Evolutionary conservation across 2,888 invertebrate genomes (phyloP), one percentile per base, ranked within the genome.

Genomic region (Erpobdella octoculata): DNA sequence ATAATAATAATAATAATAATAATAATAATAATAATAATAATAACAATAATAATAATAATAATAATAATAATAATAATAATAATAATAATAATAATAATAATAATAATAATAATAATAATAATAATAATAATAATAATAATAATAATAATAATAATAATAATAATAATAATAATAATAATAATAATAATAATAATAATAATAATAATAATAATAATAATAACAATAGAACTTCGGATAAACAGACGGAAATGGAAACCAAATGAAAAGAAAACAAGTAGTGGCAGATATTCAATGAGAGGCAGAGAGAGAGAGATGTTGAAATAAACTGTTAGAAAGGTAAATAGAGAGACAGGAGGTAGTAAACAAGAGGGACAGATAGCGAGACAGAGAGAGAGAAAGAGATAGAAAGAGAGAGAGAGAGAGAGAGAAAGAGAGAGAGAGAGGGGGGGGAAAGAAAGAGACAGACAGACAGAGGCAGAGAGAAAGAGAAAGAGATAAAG

Each of bases 171-270:
- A 36, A 37, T 37, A 31, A 35, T 37, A 31, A 37, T 37, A 36
- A 65, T 65, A n/a, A 65, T 65, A n/a, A 65, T 65, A 36, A 65
- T 37, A 36, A 65, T 65, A 31, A 37, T 6, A 31, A 37, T 37
- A 31, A 37, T 37, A 31, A 65, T 35, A 31, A 36, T 65, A 36
- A 65, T 65, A 36, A 65, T 37, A 36, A 65, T 65, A 41, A 41
- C 18, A 41, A 41, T 41, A 41, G 18, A 41, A 41, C 18, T 12
- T 41, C 41, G 9, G 38, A 65, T 4, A 36, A 65, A 5, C n/a
- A 67, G 4, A 28, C 41, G 18, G 21, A 28, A 25, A 9, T 28
- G n/a, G 38, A 48, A 5, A 15, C n/a, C 48, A 35, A 9, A 28
- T 25, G 31, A 28, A 21, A 6, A 35, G 8, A 5, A 36, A 31